phyloP scores from a whole-genome alignment of 2,797 vertebrate species.

The Syndactyla subalaris region DNA sequence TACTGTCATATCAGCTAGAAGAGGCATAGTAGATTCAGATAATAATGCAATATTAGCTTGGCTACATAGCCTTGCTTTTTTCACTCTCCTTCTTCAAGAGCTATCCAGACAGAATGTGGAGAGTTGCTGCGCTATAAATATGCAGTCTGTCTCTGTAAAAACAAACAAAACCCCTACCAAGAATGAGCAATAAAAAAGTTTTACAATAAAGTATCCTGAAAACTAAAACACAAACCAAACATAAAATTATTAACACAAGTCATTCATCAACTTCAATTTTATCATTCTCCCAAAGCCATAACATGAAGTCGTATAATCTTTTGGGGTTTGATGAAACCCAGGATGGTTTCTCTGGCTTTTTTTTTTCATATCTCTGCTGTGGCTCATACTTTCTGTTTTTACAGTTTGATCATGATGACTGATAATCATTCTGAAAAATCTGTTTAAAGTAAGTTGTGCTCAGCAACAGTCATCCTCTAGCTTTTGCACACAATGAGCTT shows the following conservation, averaged over 20 bases:
- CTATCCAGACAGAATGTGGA: neutral
- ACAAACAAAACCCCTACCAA: conserved; percentile 10
- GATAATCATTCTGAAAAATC: neutral
- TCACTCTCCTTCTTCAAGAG: neutral
- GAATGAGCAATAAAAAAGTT: conserved; percentile 6
- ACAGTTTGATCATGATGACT: neutral
- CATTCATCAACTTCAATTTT: neutral
- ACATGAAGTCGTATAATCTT: neutral
- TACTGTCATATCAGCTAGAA: neutral
- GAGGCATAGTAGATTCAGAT: neutral
- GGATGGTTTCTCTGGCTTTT: neutral
- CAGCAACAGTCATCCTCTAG: neutral
- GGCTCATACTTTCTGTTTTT: conserved; percentile 8
- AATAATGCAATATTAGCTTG: neutral
- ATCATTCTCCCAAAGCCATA: neutral
- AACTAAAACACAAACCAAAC: conserved; percentile 33
- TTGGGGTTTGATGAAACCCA: neutral
- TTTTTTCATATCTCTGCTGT: neutral
- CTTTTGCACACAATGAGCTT: neutral
- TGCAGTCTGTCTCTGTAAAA: conserved; percentile 29
- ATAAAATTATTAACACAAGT: conserved; percentile 28
- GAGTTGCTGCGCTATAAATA: conserved; percentile 10
- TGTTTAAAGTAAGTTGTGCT: neutral
- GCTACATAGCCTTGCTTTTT: neutral
- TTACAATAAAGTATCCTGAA: conserved; percentile 39